Evolutionary conservation across 2,888 invertebrate genomes (phyloP), one percentile per base, ranked within the genome.

Genomic region (Leptogaster cylindrica): DNA sequence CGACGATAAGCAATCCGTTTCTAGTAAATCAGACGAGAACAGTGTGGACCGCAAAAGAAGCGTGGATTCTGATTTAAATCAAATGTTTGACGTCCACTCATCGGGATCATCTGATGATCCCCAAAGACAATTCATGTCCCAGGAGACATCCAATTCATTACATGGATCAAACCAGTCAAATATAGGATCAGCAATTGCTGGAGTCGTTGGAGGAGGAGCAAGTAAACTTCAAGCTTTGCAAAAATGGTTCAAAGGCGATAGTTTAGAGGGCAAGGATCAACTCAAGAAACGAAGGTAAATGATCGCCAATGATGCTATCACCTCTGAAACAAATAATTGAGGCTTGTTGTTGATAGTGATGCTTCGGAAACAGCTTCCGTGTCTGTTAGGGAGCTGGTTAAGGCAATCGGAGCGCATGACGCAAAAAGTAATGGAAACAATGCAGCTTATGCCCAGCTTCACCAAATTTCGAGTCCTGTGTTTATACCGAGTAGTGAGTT

Each of bases 401-500:
- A 89, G 74, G 88, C 87, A 0, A 87, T 91, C 76, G 89, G 89
- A 0, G 78, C 76, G 0, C 80, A 79, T 66, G 90, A 90, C 77
- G 87, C 87, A 68, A 83, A 89, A 51, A 88, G 88, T n/a, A 92
- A 92, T 81, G 92, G 91, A 2, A 92, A 91, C 77, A 88, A 88
- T 28, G 85, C 86, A 1, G 90, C 89, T 0, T 89, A 89, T 4
- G 88, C 89, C 2, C 84, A 84, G 23, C 76, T 80, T 67, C 85
- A 84, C 74, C 79, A 85, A 63, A 85, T 84, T 72, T 86, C 86
- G 65, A 88, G 85, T 76, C 87, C 86, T 18, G 84, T 87, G 41
- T 82, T 85, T 20, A 85, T 87, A 75, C 86, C 87, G 65, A 68
- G 70, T n/a, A 82, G 85, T 84, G 82, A 77, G 77, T 76, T 31